Evolutionary conservation across 1,140 invertebrate genomes (phyloP).

Genomic region (Centruroides sculpturatus): DNA sequence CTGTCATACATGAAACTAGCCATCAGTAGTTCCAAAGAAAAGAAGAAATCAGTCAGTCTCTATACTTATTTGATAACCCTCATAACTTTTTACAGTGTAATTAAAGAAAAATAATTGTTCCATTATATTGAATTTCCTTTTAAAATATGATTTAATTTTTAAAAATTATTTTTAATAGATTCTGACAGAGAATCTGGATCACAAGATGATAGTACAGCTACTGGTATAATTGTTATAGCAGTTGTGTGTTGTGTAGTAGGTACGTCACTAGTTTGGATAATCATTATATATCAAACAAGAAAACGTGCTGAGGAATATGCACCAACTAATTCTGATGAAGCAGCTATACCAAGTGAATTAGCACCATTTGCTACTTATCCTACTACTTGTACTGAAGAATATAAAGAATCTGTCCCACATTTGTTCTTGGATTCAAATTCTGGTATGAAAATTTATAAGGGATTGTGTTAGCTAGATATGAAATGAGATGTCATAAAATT

Average conservation of each 20-base stretch:
- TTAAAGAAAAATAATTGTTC: no score
- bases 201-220: constrained; percentile 49
- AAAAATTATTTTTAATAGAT: neutral
- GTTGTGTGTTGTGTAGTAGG: constrained; percentile 76
- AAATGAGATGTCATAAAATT: neutral
- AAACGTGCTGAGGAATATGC: constrained; percentile 31
- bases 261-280: constrained; percentile 79
- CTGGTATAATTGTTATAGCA: constrained; percentile 72
- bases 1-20: no score
- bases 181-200: neutral
- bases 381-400: neutral
- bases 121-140: no score
- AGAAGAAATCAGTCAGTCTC: no score
- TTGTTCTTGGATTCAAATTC: constrained; percentile 12
- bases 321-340: neutral
- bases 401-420: constrained; percentile 2
- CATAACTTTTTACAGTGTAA: no score
- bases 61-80: no score
- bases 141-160: no score
- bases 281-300: constrained; percentile 75
- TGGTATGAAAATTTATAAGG: constrained; percentile 4
- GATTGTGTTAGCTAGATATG: neutral
- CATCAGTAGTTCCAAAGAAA: no score
- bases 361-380: constrained; percentile 1
- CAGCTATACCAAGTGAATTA: constrained; percentile 2